Base-by-base conservation (phyloP, 2,113 vertebrate genomes). In the Rhipidura dahli region DNA sequence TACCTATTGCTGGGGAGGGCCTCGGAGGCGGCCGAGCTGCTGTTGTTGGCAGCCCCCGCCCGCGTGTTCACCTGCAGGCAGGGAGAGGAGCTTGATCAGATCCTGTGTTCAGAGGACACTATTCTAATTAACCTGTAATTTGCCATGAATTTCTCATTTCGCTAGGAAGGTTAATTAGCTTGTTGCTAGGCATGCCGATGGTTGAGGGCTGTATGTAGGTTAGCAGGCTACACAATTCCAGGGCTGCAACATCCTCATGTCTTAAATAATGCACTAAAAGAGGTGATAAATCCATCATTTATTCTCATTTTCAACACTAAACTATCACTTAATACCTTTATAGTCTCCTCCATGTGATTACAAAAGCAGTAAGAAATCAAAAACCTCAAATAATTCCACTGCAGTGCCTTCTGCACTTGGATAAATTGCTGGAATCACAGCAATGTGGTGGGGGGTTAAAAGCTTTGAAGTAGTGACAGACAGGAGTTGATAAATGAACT, bases 1-100 rank as follows among this genome's bases (percentile, higher is more conserved):
- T 97, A 99, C 99, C 99, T 99, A 98, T 99, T 99, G 98, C 98
- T 99, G 95, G 99, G 97, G 65, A 99, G 98, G 82, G 98, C 97
- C 89, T 99, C 99, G 18, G 98, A 97, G 79, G 98, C 97, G 26
- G 97, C 97, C 2, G 98, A 97, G 77, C 96, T 96, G 90, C 98
- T 98, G 95, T 98, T 98, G 91, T 98, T 98, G 95, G 98, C 98
- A 68, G 99, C 97, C 92, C 98, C 98, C 1, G 98, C 98, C 89
- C 99, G 98, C 3, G 99, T 99, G 97, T 99, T 99, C 96, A 99
- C 99, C 99, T 99, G 98, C 81, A 83, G 97, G 97, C 94, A 97
- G 94, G 95, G 97, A 98, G 93, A 96, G 50, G 93, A 96, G 94
- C 97, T 90, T 78, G 72, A 97, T 96, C 96, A 96, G 92, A 90